Base-by-base conservation (phyloP, 2,888 invertebrate genomes). In the Exephanes ischioxanthus region DNA sequence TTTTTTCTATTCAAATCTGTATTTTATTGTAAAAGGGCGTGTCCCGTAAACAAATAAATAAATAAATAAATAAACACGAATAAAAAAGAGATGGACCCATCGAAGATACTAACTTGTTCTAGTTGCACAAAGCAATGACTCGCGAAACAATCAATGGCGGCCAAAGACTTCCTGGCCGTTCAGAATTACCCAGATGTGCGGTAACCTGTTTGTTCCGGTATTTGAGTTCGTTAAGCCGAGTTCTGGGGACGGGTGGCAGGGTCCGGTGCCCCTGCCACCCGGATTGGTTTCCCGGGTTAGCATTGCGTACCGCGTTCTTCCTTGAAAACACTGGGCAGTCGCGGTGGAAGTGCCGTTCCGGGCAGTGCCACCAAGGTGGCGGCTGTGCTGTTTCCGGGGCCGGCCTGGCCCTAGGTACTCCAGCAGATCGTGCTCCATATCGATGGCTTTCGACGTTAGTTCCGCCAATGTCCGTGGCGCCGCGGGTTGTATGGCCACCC, bases 81-180 rank as follows among this genome's bases (percentile, higher is more conserved):
- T n/a, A n/a, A n/a, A n/a, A n/a, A n/a, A n/a, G n/a, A n/a, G n/a
- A n/a, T n/a, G n/a, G n/a, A n/a, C n/a, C n/a, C n/a, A n/a, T n/a
- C n/a, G n/a, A n/a, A n/a, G n/a, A n/a, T n/a, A n/a, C n/a, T n/a
- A n/a, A n/a, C n/a, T n/a, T n/a, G n/a, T n/a, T n/a, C n/a, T 0
- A 70, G 61, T 0, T 70, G 68, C 0, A 81, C 16, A 1, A 81
- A 75, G 6, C 76, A 81, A 11, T 63, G 41, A 0, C 37, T 66
- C 19, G 76, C 22, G 41, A 63, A 81, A 7, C 26, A 51, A 9
- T 81, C 70, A 4, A 81, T 45, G 16, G 81, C 70, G 0, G 75
- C n/a, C 75, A 1, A 6, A 58, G 9, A 75, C 45, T 9, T 68
- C n/a, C 6, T 14, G 11, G 6, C n/a, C n/a, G 0, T 41, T 41